Conservation (phyloP, 2,888 invertebrate species). For the Lottia gigantea region DNA sequence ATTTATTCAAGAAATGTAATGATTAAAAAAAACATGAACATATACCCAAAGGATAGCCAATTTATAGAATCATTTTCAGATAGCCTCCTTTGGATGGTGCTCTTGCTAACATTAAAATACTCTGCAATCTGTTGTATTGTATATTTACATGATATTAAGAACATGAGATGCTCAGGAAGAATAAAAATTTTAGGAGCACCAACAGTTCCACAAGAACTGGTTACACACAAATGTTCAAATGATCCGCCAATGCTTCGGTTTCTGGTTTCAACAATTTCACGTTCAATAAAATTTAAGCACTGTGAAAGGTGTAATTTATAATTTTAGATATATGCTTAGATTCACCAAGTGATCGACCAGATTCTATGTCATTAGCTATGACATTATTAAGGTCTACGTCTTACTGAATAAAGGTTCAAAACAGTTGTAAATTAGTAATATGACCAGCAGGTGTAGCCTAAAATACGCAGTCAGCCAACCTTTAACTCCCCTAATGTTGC, state of each 20-base stretch:
- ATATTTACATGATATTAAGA: neutral
- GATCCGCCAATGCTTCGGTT: neutral
- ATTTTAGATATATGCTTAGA: neutral
- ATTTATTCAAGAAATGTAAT: too few species aligned
- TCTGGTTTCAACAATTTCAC: neutral
- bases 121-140: neutral
- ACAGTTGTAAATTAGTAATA: too few species aligned
- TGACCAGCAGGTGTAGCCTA: too few species aligned
- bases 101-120: neutral
- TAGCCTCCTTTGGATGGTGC: neutral
- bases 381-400: too few species aligned
- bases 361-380: neutral
- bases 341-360: neutral
- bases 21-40: too few species aligned
- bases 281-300: neutral
- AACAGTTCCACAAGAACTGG: neutral
- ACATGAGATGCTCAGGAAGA: neutral
- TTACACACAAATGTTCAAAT: neutral
- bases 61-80: neutral
- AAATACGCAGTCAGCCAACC: too few species aligned
- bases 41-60: too few species aligned
- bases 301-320: neutral
- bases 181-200: neutral
- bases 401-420: too few species aligned
- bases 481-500: too few species aligned